Evolutionary conservation across 2,888 invertebrate species (phyloP).

Genomic region (Clunio marinus): DNA sequence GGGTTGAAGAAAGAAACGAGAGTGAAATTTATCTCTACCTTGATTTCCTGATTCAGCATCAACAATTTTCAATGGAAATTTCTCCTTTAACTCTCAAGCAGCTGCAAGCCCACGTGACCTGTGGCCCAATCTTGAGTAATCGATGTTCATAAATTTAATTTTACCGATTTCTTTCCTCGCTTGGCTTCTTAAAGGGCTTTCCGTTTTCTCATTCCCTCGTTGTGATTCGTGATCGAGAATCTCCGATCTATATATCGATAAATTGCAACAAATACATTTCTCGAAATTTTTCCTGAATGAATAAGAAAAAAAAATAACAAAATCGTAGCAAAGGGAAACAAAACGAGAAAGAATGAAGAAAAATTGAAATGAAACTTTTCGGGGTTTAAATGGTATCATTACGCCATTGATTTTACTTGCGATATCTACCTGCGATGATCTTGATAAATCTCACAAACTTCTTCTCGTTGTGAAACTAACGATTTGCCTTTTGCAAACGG

Average conservation of each 20-base stretch:
- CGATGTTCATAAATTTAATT: slow-evolving; percentile 39
- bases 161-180: not conserved
- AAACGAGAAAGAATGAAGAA: slow-evolving; percentile 22
- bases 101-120: slow-evolving; percentile 36
- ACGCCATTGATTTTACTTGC: not conserved
- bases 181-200: not conserved
- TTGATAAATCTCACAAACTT: slow-evolving; percentile 32
- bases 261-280: slow-evolving; percentile 16
- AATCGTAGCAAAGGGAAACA: no score
- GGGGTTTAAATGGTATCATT: slow-evolving; percentile 33
- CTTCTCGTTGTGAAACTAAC: slow-evolving; percentile 10
- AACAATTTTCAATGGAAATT: not conserved
- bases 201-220: not conserved
- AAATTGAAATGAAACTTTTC: slow-evolving; percentile 11
- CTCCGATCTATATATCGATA: slow-evolving; percentile 1
- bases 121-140: slow-evolving; percentile 38
- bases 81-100: slow-evolving; percentile 1
- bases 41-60: not conserved
- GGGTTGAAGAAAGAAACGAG: not conserved
- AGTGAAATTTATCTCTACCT: slow-evolving; percentile 20
- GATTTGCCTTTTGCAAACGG: slow-evolving; percentile 19
- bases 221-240: not conserved
- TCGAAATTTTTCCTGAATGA: not conserved
- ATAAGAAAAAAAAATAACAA: no score
- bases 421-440: slow-evolving; percentile 39